These are phyloP conservation scores for Pantala flavescens DNA, from an alignment of 1,140 invertebrate species.

Conservation along the genomic window DNA sequence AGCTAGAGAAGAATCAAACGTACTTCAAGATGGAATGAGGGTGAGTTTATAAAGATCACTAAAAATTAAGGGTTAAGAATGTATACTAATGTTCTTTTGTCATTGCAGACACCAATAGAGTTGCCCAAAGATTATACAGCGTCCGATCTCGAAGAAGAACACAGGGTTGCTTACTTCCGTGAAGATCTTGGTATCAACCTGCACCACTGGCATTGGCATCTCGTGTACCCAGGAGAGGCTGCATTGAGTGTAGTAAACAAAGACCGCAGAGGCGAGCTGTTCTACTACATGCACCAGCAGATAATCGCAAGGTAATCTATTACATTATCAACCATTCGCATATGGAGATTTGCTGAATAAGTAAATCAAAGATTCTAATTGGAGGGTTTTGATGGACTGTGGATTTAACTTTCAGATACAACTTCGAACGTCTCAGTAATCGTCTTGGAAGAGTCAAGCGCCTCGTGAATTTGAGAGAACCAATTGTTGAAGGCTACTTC, in stretches of 20 bases:
- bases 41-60: neutral
- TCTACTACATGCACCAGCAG: slow-evolving; percentile 71
- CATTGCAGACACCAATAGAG: neutral
- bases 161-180: slow-evolving; percentile 56
- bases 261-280: slow-evolving; percentile 61
- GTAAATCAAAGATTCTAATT: no score
- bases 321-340: no score
- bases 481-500: slow-evolving; percentile 29
- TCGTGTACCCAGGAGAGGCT: slow-evolving; percentile 54
- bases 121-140: slow-evolving; percentile 30
- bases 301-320: slow-evolving; percentile 54
- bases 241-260: slow-evolving; percentile 49
- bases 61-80: slow-evolving; percentile 18
- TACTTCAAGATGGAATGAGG: slow-evolving; percentile 27
- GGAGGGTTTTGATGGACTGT: no score
- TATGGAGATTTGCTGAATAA: no score
- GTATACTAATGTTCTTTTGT: slow-evolving; percentile 18
- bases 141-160: slow-evolving; percentile 43
- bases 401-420: slow-evolving; percentile 25
- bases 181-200: slow-evolving; percentile 60
- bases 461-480: slow-evolving; percentile 23
- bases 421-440: slow-evolving; percentile 30
- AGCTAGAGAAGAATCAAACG: slow-evolving; percentile 44
- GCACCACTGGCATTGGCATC: slow-evolving; percentile 52
- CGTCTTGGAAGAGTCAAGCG: slow-evolving; percentile 24